Evolutionary conservation across 2,888 invertebrate genomes (phyloP).

Genomic region (Campoplex nolae): DNA sequence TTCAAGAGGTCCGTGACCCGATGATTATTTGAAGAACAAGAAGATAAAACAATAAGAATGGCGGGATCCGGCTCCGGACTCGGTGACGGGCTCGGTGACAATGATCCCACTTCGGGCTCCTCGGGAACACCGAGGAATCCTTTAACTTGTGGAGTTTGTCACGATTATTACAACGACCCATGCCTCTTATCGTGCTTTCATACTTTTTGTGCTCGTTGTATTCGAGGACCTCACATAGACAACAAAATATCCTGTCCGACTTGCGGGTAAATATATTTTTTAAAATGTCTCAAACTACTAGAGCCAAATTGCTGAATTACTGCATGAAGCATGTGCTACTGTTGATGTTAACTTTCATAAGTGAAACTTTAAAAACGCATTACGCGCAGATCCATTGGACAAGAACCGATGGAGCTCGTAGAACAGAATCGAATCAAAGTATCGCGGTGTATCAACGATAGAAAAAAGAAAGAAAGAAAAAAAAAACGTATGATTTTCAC

Average conservation of each 20-base stretch:
- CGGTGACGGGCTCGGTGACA: slow-evolving; percentile 77
- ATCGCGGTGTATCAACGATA: not conserved
- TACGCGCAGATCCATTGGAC: slow-evolving; percentile 20
- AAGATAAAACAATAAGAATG: slow-evolving; percentile 72
- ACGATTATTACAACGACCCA: slow-evolving; percentile 89
- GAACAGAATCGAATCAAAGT: not conserved
- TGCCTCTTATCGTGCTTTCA: slow-evolving; percentile 90
- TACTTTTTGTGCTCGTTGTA: slow-evolving; percentile 89
- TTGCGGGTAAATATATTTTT: slow-evolving; percentile 86
- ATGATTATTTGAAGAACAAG: slow-evolving; percentile 19
- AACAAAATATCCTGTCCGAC: slow-evolving; percentile 88
- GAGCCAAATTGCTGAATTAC: not conserved
- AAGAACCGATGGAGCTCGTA: not conserved
- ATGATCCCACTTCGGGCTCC: slow-evolving; percentile 75
- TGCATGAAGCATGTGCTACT: not conserved
- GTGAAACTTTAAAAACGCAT: not conserved
- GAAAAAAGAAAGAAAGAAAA: not conserved
- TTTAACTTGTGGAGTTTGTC: slow-evolving; percentile 88
- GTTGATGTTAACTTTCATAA: not conserved
- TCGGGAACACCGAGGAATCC: slow-evolving; percentile 85
- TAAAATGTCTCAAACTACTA: not conserved
- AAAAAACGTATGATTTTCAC: not conserved
- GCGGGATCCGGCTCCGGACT: slow-evolving; percentile 78
- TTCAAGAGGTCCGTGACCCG: slow-evolving; percentile 1
- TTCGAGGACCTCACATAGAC: slow-evolving; percentile 87